These are phyloP conservation scores for Kryptolebias ocellatus DNA, from an alignment of 2,797 vertebrate genomes.

Conservation along the genomic window DNA sequence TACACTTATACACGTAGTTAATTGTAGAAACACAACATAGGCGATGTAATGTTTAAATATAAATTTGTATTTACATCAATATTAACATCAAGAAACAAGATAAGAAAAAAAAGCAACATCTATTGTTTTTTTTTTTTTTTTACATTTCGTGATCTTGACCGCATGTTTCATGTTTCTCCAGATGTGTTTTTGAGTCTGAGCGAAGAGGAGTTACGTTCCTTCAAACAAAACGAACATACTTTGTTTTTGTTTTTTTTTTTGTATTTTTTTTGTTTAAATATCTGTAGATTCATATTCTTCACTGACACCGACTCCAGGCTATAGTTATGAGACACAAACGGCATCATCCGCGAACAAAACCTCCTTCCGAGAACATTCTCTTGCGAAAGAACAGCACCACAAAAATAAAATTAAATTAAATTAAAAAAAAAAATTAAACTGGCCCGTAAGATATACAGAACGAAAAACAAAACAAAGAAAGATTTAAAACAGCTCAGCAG, in stretches of 20 bases:
- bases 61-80: constrained; percentile 97
- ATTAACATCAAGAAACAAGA: constrained; percentile 89
- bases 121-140: constrained; percentile 60
- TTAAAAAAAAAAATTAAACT: constrained; percentile 32
- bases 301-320: constrained; percentile 43
- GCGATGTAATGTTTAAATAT: constrained; percentile 88
- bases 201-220: constrained; percentile 45
- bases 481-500: constrained; percentile 69
- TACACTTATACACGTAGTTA: too few species aligned
- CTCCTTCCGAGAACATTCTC: constrained; percentile 57
- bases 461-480: constrained; percentile 46
- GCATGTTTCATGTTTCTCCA: constrained; percentile 75
- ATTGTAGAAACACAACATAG: constrained; percentile 38
- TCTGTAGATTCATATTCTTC: constrained; percentile 58
- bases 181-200: constrained; percentile 58
- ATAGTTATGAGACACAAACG: constrained; percentile 61
- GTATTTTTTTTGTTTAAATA: constrained; percentile 22
- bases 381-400: constrained; percentile 66
- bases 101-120: constrained; percentile 83
- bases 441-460: constrained; percentile 61
- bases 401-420: constrained; percentile 29
- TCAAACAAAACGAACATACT: constrained; percentile 54
- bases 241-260: constrained; percentile 19
- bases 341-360: constrained; percentile 62
- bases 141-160: constrained; percentile 82